phyloP scores from a whole-genome alignment of 2,888 invertebrate species.

The Alcis repandata region DNA sequence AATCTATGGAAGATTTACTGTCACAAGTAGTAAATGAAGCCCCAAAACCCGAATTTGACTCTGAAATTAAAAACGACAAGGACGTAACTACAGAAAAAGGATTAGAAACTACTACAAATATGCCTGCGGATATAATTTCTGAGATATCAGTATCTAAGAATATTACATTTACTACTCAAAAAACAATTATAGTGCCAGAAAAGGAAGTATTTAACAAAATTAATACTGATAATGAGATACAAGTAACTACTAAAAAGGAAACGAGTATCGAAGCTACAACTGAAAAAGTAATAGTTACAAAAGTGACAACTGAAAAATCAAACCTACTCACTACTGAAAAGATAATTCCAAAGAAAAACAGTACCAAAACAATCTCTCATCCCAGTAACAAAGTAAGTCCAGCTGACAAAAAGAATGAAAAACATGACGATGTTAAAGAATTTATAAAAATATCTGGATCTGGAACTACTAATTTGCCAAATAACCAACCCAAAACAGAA shows the following conservation, averaged over 20 bases:
- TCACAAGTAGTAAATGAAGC: constrained; percentile 78
- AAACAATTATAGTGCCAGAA: constrained; percentile 12
- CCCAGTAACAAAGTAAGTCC: constrained; percentile 37
- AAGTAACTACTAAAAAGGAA: constrained; percentile 22
- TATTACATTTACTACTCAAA: constrained; percentile 36
- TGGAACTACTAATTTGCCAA: constrained; percentile 35
- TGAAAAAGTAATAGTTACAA: constrained; percentile 25
- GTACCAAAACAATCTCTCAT: constrained; percentile 25
- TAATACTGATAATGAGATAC: constrained; percentile 19
- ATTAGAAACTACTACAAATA: constrained; percentile 46
- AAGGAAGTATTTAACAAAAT: constrained; percentile 5
- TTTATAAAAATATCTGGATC: constrained; percentile 57
- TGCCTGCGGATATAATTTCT: constrained; percentile 2
- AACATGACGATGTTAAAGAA: constrained; percentile 45
- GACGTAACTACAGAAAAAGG: constrained; percentile 54
- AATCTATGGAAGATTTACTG: constrained; percentile 81
- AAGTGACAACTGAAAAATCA: constrained; percentile 33
- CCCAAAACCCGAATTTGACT: constrained; percentile 59
- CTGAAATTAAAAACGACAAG: constrained; percentile 34
- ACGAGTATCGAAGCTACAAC: constrained; percentile 5
- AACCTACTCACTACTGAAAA: constrained; percentile 29
- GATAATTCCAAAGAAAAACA: constrained; percentile 34
- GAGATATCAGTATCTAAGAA: background rate
- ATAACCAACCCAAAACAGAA: constrained; percentile 22
- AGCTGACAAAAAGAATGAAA: constrained; percentile 37